Base-by-base conservation (phyloP, 2,888 invertebrate genomes). In the Rhopalosiphum nymphaeae region DNA sequence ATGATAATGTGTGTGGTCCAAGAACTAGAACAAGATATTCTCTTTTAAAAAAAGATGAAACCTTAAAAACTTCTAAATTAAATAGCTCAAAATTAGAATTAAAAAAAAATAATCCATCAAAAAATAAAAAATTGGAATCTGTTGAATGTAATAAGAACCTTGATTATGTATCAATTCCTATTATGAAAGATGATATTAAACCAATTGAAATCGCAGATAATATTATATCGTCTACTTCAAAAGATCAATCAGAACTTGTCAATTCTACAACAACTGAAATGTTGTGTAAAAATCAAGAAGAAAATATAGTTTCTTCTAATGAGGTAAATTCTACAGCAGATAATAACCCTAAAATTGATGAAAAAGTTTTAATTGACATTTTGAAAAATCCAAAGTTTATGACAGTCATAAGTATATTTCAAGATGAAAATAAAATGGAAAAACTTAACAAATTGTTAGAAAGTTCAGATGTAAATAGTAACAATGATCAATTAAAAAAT, bases 191-290 rank as follows among this genome's bases (percentile, higher is more conserved):
- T 88, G 13, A 53, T 90, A 36, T 29, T 84, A 49, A 2, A 57
- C 61, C 36, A 56, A 36, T 36, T 57, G 86, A 90, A 86, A 89
- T 49, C n/a, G 53, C n/a, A 25, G 91, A 91, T 42, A 87, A 94
- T 87, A n/a, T 87, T 67, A 91, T 91, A 67, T 94, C 94, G n/a
- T 94, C 94, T 42, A 94, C 94, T 49, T 94, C 94, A 10, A 91
- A 91, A 86, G 94, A 91, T 42, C 11, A n/a, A 61, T 42, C 49
- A 4, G 94, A 91, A 56, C 46, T 84, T 3, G 21, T 78, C 5
- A 49, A 85, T 46, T 46, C n/a, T 78, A 78, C 78, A 29, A 42
- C 67, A 42, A 53, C n/a, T 10, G 89, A 89, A 57, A 11, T 44
- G 3, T 21, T 44, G 4, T n/a, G 42, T 89, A 53, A 44, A 78